These are phyloP conservation scores for Saccostrea cuccullata DNA, from an alignment of 1,140 invertebrate genomes.

Conservation along the genomic window DNA sequence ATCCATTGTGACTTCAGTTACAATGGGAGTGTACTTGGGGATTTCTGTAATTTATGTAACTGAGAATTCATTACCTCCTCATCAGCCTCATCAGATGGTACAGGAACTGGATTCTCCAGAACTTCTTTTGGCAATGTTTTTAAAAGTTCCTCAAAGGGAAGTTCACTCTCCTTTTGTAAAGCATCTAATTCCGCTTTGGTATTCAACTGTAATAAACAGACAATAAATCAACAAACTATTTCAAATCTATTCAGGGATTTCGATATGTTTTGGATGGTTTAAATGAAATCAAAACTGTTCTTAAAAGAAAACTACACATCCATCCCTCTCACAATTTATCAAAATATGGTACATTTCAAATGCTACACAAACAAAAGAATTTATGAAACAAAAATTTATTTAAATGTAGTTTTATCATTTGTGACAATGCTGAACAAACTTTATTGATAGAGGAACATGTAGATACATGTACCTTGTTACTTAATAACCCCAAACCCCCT, in stretches of 20 bases:
- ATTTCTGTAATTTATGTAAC: not conserved
- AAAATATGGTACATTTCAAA: too few species aligned
- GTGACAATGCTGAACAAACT: too few species aligned
- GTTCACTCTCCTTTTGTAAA: slow-evolving; percentile 92
- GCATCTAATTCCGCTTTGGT: slow-evolving; percentile 89
- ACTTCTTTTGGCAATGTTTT: slow-evolving; percentile 75
- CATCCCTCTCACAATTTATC: too few species aligned
- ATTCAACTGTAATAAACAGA: slow-evolving; percentile 64
- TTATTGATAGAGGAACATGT: too few species aligned
- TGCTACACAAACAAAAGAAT: too few species aligned
- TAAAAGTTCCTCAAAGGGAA: slow-evolving; percentile 91
- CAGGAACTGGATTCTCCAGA: slow-evolving; percentile 65
- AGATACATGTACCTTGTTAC: too few species aligned
- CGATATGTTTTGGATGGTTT: not conserved
- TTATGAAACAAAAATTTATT: too few species aligned
- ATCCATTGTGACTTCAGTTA: slow-evolving; percentile 29
- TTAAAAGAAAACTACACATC: too few species aligned
- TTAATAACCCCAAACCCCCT: too few species aligned
- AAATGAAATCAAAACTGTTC: not conserved
- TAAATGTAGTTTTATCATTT: too few species aligned
- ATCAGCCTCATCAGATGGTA: slow-evolving; percentile 50
- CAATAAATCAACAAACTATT: not conserved
- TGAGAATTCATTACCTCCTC: slow-evolving; percentile 46
- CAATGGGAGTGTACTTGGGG: slow-evolving; percentile 35
- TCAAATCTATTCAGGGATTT: not conserved